Evolutionary conservation across 2,888 invertebrate species (phyloP), one percentile per base, ranked within the genome.

Genomic region (Abrostola tripartita): DNA sequence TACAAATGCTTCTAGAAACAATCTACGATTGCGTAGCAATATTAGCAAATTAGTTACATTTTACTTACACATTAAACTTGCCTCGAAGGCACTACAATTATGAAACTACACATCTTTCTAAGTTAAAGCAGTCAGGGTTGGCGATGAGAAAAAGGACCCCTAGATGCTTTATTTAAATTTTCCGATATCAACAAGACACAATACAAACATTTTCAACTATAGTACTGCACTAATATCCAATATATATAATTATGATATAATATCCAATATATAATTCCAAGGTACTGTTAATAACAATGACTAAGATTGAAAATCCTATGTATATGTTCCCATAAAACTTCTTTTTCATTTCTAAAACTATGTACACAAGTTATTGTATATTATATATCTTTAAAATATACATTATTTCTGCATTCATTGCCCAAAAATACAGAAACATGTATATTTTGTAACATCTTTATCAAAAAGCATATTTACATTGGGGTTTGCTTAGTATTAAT

Each of bases 381-480:
- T 65, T n/a, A 52, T 58, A 59, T 35, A 8, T 52, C 44, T 37
- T 38, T 14, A 51, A 38, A 67, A 64, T 71, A 68, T 65, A 78
- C 37, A 61, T 59, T 82, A 88, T 90, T 89, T 90, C 87, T 88
- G 87, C 80, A 92, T 86, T 90, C 88, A 94, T 94, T 94, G 94
- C 94, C 94, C 94, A 59, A 55, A 90, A 93, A 85, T 90, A 87
- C 87, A 90, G 86, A 91, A 90, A 90, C 85, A 83, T 82, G 74
- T 68, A 77, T 74, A 81, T 70, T 57, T 59, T 62, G 24, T 12
- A 40, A 55, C 56, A 69, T 52, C 6, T 52, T 58, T 65, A 61
- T 63, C 52, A 68, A 62, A 10, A 75, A 79, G 65, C 62, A 14
- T 81, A 76, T 69, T 63, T 81, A 85, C 83, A 84, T 71, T 70